These are phyloP conservation scores for Theretra japonica DNA, from an alignment of 2,888 invertebrate genomes.

Conservation along the genomic window DNA sequence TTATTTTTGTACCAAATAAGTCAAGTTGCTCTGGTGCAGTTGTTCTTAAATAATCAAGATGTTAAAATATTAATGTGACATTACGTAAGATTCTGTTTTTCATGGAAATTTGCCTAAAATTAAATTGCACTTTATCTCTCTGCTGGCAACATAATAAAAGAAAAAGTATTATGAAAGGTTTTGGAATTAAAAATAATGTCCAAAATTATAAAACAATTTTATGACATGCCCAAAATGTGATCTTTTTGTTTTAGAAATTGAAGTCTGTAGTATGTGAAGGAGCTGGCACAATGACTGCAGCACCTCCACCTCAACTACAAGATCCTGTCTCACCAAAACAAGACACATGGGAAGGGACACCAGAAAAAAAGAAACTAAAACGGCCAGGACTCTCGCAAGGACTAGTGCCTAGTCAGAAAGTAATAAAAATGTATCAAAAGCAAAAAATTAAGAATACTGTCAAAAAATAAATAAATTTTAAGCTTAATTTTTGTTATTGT, in stretches of 20 bases:
- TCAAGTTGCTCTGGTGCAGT: no score
- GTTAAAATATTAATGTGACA: no score
- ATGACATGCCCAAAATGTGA: background rate
- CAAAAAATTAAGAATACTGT: constrained; percentile 82
- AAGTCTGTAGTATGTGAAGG: constrained; percentile 76
- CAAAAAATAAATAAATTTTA: constrained; percentile 50
- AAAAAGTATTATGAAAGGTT: background rate
- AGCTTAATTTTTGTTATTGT: background rate
- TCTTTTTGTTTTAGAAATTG: constrained; percentile 63
- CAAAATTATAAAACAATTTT: background rate
- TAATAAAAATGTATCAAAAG: constrained; percentile 90
- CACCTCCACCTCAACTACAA: constrained; percentile 62
- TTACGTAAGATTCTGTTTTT: no score
- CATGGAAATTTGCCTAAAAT: no score
- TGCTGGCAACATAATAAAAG: no score
- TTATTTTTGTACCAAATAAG: no score
- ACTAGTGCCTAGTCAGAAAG: constrained; percentile 93
- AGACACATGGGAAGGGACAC: constrained; percentile 81
- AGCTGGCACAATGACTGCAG: constrained; percentile 67
- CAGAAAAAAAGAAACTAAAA: constrained; percentile 86
- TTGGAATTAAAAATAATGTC: background rate
- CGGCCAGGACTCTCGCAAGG: constrained; percentile 91
- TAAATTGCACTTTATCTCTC: no score
- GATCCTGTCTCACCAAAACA: constrained; percentile 63
- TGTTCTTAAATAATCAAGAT: no score